Evolutionary conservation across 2,113 vertebrate genomes (phyloP).

Genomic region (Corydoras maculifer): DNA sequence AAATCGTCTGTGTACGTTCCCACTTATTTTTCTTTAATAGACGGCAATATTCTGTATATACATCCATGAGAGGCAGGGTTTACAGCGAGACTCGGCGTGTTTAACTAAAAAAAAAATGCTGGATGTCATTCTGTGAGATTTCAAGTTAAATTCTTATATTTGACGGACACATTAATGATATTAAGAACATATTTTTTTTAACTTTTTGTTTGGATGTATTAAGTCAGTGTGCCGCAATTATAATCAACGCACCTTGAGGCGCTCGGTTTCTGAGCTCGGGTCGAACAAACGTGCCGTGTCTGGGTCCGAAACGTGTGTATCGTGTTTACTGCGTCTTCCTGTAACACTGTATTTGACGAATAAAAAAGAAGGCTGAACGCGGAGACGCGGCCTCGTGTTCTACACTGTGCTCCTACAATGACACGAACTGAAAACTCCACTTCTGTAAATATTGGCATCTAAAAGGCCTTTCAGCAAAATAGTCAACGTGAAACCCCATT

Average conservation of each 20-base stretch:
- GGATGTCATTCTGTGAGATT: too few species aligned
- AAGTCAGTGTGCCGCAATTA: neutral
- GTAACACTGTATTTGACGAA: neutral
- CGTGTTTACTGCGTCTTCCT: constrained; percentile 24
- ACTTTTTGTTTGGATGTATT: neutral
- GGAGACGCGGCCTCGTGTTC: neutral
- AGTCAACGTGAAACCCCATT: too few species aligned
- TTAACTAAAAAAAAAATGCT: too few species aligned
- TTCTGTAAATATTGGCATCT: neutral
- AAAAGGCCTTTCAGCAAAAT: too few species aligned
- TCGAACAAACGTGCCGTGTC: neutral
- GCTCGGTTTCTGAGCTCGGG: neutral
- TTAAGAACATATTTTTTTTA: neutral
- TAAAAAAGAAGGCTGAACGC: neutral
- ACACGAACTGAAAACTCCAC: too few species aligned
- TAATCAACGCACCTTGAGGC: neutral
- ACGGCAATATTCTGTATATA: neutral
- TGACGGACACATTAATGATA: too few species aligned
- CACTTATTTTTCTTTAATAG: too few species aligned
- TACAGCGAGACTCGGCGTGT: too few species aligned
- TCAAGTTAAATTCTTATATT: too few species aligned
- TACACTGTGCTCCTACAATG: too few species aligned
- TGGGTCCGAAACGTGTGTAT: neutral
- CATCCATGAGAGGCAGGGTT: neutral
- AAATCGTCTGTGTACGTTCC: too few species aligned